Percentiles rank a stretch among this genome's conserved stretches.
These are phyloP conservation scores for Diachasmimorpha longicaudata DNA, from an alignment of 1,140 invertebrate species.

Conservation along the genomic window DNA sequence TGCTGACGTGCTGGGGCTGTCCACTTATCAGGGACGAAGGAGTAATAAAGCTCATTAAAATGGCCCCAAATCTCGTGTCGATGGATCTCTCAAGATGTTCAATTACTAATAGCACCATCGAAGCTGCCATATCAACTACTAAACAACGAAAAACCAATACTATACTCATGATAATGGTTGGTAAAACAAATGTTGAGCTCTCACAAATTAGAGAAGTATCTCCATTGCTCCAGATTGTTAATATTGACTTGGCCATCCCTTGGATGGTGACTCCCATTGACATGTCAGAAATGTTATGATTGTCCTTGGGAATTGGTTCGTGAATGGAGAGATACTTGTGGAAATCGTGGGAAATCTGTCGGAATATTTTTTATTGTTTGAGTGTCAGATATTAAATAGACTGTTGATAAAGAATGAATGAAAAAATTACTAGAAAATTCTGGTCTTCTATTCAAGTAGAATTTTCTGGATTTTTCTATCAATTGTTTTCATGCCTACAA, in stretches of 20 bases:
- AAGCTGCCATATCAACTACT: constrained; percentile 36
- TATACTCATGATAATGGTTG: constrained; percentile 44
- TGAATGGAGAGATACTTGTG: not conserved
- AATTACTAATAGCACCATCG: constrained; percentile 35
- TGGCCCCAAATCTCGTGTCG: constrained; percentile 34
- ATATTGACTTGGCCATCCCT: constrained; percentile 34
- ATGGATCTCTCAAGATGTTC: constrained; percentile 42
- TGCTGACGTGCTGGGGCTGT: constrained; percentile 41
- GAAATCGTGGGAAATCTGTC: not conserved
- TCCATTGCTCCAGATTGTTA: constrained; percentile 47
- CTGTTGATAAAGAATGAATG: too few species aligned
- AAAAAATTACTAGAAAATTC: too few species aligned
- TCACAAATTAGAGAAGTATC: constrained; percentile 34
- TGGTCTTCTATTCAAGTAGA: not conserved
- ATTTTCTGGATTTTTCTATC: not conserved
- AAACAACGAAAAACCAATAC: constrained; percentile 36
- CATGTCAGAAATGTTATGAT: not conserved
- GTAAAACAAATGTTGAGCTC: constrained; percentile 28
- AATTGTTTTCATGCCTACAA: too few species aligned
- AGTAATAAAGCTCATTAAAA: constrained; percentile 34
- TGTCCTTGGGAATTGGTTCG: not conserved
- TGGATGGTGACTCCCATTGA: not conserved
- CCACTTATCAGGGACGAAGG: constrained; percentile 31
- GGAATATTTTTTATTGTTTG: not conserved
- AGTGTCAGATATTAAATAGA: not conserved